Conservation (phyloP, 2,113 vertebrate genomes). For the Podocnemis expansa region DNA sequence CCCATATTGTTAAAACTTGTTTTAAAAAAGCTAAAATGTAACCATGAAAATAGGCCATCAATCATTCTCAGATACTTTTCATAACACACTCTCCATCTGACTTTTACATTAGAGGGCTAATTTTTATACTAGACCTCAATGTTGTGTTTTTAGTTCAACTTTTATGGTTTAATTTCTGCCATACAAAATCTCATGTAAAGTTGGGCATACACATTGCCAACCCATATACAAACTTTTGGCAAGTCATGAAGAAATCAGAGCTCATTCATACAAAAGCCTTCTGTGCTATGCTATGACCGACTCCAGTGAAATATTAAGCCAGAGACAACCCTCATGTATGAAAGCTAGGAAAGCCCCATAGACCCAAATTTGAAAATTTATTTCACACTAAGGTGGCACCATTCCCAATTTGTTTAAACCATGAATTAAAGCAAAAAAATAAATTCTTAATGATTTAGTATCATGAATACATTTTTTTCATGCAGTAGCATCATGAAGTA, state of each 20-base stretch:
- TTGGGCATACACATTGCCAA: background rate
- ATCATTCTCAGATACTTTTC: background rate
- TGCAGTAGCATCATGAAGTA: background rate
- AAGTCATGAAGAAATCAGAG: background rate
- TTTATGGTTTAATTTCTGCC: slow-evolving; percentile 1
- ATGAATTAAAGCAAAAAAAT: background rate
- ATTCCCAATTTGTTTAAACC: background rate
- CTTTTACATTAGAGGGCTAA: background rate
- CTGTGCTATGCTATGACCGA: background rate
- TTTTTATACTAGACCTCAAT: background rate
- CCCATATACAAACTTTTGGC: slow-evolving; percentile 27
- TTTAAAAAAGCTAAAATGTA: background rate
- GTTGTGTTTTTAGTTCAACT: background rate
- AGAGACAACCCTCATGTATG: background rate
- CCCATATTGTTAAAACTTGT: background rate
- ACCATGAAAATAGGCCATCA: background rate
- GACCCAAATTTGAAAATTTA: background rate
- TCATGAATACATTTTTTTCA: background rate
- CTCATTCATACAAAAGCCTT: slow-evolving; percentile 37
- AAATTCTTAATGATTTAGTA: background rate
- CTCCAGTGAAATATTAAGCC: slow-evolving; percentile 20
- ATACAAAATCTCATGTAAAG: slow-evolving; percentile 19
- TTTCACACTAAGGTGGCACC: background rate
- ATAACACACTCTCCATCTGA: background rate
- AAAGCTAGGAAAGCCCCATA: background rate